These are phyloP conservation scores for Corythoichthys haematopterus DNA, from an alignment of 2,113 vertebrate species.

Conservation along the genomic window DNA sequence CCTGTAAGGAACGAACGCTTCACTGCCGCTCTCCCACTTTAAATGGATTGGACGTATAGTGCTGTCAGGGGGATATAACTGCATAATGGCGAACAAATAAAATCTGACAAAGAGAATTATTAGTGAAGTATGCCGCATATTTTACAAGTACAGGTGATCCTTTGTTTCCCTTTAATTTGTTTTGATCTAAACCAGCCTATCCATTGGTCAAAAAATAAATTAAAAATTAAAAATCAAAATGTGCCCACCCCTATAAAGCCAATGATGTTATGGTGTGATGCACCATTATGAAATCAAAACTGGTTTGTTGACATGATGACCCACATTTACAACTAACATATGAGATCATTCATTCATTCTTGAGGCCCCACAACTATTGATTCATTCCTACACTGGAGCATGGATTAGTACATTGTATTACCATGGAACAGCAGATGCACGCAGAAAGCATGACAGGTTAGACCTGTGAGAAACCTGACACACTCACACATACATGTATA, in stretches of 20 bases:
- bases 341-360: background rate
- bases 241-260: background rate
- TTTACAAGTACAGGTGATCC: background rate
- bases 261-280: background rate
- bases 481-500: conserved; percentile 19
- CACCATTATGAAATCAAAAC: background rate
- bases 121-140: background rate
- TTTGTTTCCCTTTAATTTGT: background rate
- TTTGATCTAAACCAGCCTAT: background rate
- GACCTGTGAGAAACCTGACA: conserved; percentile 13
- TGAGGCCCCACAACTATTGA: background rate
- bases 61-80: too few species aligned
- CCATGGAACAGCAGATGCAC: background rate
- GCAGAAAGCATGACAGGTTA: conserved; percentile 2
- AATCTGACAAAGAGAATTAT: too few species aligned
- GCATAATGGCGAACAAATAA: background rate
- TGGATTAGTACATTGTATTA: background rate
- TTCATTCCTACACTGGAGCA: background rate
- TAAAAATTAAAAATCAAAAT: background rate
- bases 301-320: background rate
- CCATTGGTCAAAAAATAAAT: too few species aligned
- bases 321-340: background rate
- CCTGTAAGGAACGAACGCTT: too few species aligned
- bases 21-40: too few species aligned
- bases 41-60: too few species aligned